Evolutionary conservation across 2,888 invertebrate species (phyloP).

Genomic region (Brassicogethes aeneus): DNA sequence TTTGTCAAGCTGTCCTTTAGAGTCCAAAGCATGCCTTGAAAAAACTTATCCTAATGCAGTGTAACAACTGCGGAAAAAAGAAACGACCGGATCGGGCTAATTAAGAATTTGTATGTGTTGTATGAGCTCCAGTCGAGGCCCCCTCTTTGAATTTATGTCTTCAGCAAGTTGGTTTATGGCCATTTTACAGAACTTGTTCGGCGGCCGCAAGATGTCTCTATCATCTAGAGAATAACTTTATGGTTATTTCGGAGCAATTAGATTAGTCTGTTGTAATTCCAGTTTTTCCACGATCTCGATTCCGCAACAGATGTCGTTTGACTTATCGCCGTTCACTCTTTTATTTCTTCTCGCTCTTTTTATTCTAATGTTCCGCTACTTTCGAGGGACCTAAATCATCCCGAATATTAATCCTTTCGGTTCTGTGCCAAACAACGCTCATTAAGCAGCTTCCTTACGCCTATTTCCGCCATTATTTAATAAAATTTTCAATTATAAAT

Average conservation of each 20-base stretch:
- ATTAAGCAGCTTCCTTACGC: not conserved
- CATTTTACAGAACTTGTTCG: conserved; percentile 39
- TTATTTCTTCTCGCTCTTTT: conserved; percentile 16
- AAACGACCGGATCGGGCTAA: conserved; percentile 27
- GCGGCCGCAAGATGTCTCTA: conserved; percentile 43
- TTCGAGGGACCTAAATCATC: conserved; percentile 16
- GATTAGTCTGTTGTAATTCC: conserved; percentile 40
- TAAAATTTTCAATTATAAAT: too few relatives aligned
- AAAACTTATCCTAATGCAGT: conserved; percentile 7
- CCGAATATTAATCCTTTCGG: conserved; percentile 18
- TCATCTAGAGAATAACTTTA: conserved; percentile 40
- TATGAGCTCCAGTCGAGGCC: conserved; percentile 31
- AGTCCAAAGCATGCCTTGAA: conserved; percentile 1
- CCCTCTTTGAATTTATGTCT: conserved; percentile 37
- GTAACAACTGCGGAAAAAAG: conserved; percentile 3
- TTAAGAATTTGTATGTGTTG: conserved; percentile 41
- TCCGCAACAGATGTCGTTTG: conserved; percentile 39
- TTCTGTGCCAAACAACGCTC: not conserved
- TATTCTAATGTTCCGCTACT: conserved; percentile 18
- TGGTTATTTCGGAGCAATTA: conserved; percentile 42
- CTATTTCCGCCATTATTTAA: too few relatives aligned
- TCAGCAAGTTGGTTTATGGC: conserved; percentile 41
- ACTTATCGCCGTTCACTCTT: conserved; percentile 31
- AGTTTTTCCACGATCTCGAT: conserved; percentile 34
- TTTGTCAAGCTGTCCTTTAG: too few relatives aligned